These are phyloP conservation scores for Macrotis lagotis DNA, from an alignment of 2,113 vertebrate species.

Conservation along the genomic window DNA sequence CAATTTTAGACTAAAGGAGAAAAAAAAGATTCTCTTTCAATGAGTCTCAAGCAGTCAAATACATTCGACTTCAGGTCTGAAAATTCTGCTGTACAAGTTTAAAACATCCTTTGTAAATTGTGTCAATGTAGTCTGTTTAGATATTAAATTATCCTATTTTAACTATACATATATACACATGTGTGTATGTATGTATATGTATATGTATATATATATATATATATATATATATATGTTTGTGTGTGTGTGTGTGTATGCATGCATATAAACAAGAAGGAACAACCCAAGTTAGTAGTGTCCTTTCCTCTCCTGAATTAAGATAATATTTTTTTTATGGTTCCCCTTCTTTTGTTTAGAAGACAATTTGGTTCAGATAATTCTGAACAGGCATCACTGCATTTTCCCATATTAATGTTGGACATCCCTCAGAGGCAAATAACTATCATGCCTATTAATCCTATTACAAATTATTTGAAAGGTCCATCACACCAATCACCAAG, in stretches of 20 bases:
- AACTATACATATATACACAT: background rate
- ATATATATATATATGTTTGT: background rate
- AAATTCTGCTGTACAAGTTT: background rate
- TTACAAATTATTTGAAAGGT: background rate
- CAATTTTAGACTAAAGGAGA: background rate
- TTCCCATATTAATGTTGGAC: background rate
- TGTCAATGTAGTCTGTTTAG: background rate
- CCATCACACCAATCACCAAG: background rate
- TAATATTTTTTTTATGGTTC: background rate
- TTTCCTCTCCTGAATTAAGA: background rate
- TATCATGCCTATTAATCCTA: background rate
- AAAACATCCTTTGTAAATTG: constrained; percentile 46
- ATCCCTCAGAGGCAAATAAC: background rate
- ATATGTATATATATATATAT: background rate
- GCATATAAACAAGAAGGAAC: background rate
- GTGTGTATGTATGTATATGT: too few relatives aligned
- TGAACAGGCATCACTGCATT: background rate
- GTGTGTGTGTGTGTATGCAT: background rate
- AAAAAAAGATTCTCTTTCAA: accelerated
- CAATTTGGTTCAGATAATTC: background rate
- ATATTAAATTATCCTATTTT: constrained; percentile 53
- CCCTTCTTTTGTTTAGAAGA: background rate
- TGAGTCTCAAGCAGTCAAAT: background rate
- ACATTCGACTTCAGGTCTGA: constrained; percentile 22
- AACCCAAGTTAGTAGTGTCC: background rate